phyloP scores from a whole-genome alignment of 2,797 vertebrate genomes.

The Thalassophryne amazonica region DNA sequence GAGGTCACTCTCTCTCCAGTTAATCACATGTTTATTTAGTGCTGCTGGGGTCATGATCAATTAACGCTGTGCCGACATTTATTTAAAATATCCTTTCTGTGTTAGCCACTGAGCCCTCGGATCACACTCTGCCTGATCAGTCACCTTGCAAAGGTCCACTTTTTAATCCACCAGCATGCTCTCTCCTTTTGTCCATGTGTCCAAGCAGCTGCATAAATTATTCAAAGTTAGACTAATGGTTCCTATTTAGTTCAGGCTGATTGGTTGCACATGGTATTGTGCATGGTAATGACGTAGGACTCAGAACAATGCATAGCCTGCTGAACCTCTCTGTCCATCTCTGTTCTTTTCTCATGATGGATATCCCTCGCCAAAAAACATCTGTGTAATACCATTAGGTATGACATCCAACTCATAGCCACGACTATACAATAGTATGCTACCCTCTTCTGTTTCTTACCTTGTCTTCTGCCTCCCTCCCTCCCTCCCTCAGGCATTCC shows the following conservation, averaged over 20 bases:
- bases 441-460: constrained; percentile 24
- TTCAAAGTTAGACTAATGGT: constrained; percentile 75
- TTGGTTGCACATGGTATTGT: constrained; percentile 56
- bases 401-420: constrained; percentile 51
- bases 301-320: constrained; percentile 39
- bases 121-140: constrained; percentile 61
- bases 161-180: constrained; percentile 65
- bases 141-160: constrained; percentile 64
- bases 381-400: constrained; percentile 74
- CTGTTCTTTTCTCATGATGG: constrained; percentile 42
- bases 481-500: neutral
- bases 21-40: constrained; percentile 79
- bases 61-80: constrained; percentile 66
- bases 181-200: constrained; percentile 42
- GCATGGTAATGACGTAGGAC: constrained; percentile 66
- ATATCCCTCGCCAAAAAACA: constrained; percentile 50
- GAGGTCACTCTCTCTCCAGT: constrained; percentile 66
- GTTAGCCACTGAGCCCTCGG: constrained; percentile 53
- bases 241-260: constrained; percentile 65
- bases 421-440: constrained; percentile 41
- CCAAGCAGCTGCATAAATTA: constrained; percentile 66
- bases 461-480: constrained; percentile 24
- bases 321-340: constrained; percentile 27
- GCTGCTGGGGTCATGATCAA: constrained; percentile 70
- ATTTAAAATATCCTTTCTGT: constrained; percentile 76